phyloP scores from a whole-genome alignment of 2,797 vertebrate species.

The Girardinus metallicus region DNA sequence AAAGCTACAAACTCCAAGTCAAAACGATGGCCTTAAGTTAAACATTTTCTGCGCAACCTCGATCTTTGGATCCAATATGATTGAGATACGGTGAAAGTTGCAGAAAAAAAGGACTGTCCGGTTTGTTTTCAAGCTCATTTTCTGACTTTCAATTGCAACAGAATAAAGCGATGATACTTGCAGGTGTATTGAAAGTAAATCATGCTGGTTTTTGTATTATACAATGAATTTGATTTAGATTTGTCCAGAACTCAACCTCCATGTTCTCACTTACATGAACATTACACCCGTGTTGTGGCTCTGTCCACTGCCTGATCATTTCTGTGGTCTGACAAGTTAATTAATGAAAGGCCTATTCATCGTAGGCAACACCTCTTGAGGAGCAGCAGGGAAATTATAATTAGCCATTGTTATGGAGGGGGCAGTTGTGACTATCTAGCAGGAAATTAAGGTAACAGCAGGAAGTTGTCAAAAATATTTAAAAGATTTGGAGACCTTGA shows the following conservation, averaged over 20 bases:
- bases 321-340: constrained; percentile 30
- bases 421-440: not conserved
- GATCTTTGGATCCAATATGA: not conserved
- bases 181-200: not conserved
- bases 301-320: not conserved
- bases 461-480: not conserved
- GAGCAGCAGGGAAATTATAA: constrained; percentile 20
- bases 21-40: not conserved
- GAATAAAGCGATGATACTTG: not conserved
- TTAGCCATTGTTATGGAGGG: not conserved
- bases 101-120: not conserved
- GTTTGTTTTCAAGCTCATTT: not conserved
- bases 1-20: not conserved
- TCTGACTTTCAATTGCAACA: not conserved
- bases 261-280: not conserved
- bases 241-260: not conserved
- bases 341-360: constrained; percentile 52
- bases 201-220: not conserved
- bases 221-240: not conserved
- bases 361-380: constrained; percentile 32
- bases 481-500: not conserved
- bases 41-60: not conserved
- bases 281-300: constrained; percentile 22
- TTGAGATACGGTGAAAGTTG: not conserved
- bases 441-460: not conserved